phyloP scores from a whole-genome alignment of 2,113 vertebrate genomes.

The Melanocharis versteri region DNA sequence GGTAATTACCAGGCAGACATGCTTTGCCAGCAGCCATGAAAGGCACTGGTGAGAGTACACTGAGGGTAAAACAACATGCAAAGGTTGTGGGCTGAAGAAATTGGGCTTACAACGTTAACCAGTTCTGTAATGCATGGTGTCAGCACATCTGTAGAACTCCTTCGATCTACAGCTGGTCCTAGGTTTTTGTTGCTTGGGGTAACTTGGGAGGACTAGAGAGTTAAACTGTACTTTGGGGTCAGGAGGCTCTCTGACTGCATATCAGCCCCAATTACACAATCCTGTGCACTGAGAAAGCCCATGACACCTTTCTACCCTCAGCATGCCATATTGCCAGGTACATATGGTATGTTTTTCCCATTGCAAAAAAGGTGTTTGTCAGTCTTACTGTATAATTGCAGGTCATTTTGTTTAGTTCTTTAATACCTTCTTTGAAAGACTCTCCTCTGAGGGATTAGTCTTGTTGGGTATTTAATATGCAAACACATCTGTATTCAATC shows the following conservation, averaged over 20 bases:
- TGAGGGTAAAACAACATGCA: not conserved
- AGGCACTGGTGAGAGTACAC: not conserved
- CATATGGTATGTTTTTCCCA: not conserved
- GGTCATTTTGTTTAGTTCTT: not conserved
- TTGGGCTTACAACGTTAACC: not conserved
- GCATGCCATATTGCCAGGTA: not conserved
- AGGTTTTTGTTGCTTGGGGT: not conserved
- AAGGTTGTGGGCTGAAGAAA: conserved; percentile 7
- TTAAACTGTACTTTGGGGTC: not conserved
- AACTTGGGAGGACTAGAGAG: not conserved
- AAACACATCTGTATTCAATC: not conserved
- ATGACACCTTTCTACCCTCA: not conserved
- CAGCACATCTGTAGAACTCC: not conserved
- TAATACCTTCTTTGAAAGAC: not conserved
- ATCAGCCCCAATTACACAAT: not conserved
- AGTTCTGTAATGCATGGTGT: not conserved
- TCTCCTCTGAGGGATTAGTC: not conserved
- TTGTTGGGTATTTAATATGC: not conserved
- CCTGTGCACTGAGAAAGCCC: not conserved
- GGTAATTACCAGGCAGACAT: not conserved
- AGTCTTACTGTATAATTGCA: not conserved
- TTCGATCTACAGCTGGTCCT: not conserved
- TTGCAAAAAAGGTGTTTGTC: not conserved
- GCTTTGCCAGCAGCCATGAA: not conserved
- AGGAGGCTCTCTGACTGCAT: not conserved